phyloP scores from a whole-genome alignment of 2,888 invertebrate species.

The Meandrusa payeni region DNA sequence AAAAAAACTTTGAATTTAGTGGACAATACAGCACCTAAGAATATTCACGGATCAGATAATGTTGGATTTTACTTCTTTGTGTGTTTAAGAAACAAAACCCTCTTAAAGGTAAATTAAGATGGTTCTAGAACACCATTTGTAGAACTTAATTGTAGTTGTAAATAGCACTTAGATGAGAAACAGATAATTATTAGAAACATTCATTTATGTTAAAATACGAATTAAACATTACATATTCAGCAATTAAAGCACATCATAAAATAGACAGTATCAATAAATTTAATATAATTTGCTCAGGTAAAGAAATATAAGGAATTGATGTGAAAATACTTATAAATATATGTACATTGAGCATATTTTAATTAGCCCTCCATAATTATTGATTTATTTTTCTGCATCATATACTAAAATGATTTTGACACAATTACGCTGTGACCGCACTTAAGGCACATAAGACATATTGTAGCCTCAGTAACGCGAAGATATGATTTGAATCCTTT shows the following conservation, averaged over 20 bases:
- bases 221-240: constrained; percentile 6
- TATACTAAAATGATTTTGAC: too few relatives aligned
- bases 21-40: constrained; percentile 17
- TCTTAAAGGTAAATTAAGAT: constrained; percentile 1
- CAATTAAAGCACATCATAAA: neutral
- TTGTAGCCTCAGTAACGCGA: too few relatives aligned
- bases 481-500: constrained; percentile 13
- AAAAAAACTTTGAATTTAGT: too few relatives aligned
- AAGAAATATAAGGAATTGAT: constrained; percentile 31
- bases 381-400: too few relatives aligned
- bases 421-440: too few relatives aligned
- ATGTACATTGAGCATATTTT: neutral
- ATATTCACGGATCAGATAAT: constrained; percentile 9
- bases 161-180: constrained; percentile 22
- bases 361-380: neutral
- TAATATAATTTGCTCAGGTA: constrained; percentile 31
- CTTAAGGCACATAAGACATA: too few relatives aligned
- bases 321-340: neutral
- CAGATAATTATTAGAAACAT: constrained; percentile 1
- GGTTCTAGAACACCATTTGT: constrained; percentile 1
- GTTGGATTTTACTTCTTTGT: constrained; percentile 11
- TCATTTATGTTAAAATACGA: constrained; percentile 4
- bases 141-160: constrained; percentile 27
- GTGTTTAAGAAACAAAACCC: constrained; percentile 3
- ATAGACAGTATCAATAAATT: constrained; percentile 1